Conservation (phyloP, 2,888 invertebrate genomes). For the Lamellibrachia satsuma region DNA sequence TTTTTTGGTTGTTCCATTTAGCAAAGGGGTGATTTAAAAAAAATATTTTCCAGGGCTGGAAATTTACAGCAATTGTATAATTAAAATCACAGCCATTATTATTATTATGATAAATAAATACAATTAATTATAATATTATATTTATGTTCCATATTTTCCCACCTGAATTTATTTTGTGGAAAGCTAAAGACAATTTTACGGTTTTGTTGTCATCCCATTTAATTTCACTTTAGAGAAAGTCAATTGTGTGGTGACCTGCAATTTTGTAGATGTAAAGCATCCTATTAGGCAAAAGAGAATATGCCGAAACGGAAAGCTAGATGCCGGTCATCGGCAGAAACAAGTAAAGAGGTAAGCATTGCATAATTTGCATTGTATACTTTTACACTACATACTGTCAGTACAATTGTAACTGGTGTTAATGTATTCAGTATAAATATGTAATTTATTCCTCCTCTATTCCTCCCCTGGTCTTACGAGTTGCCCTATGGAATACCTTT, state of each 20-base stretch:
- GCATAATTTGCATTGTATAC: not conserved
- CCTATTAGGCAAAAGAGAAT: not conserved
- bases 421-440: too few species aligned
- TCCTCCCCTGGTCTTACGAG: too few species aligned
- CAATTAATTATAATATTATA: not conserved
- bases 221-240: not conserved
- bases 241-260: not conserved
- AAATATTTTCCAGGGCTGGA: not conserved
- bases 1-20: not conserved
- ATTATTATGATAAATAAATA: not conserved
- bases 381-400: too few species aligned
- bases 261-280: not conserved
- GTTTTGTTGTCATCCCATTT: too few species aligned
- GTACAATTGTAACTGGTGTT: too few species aligned
- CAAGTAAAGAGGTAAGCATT: slow-evolving; percentile 27
- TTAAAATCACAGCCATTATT: not conserved
- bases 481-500: too few species aligned
- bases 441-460: too few species aligned
- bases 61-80: not conserved
- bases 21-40: not conserved
- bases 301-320: not conserved
- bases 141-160: not conserved
- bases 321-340: slow-evolving; percentile 22
- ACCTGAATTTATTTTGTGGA: too few species aligned
- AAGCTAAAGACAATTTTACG: too few species aligned